A percentile compares a stretch with the other conserved stretches of the same genome.
These are phyloP conservation scores for Sarcophilus harrisii DNA, from an alignment of 2,797 vertebrate species.

Conservation along the genomic window DNA sequence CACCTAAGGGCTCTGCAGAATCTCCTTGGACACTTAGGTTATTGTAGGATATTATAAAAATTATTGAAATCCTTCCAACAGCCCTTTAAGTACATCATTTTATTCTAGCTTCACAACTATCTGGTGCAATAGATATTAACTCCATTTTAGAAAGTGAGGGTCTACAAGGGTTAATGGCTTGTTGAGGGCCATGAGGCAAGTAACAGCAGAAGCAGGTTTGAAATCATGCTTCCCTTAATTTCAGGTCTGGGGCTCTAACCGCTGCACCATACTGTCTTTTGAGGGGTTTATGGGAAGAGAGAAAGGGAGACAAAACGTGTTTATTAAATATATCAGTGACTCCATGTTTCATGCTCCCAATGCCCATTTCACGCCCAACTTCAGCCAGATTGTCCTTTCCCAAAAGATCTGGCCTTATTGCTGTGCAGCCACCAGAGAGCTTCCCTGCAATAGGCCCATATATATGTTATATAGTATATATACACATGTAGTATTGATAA, in stretches of 20 bases:
- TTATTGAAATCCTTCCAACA: background rate
- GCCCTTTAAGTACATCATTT: background rate
- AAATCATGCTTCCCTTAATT: background rate
- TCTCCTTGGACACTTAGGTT: slow-evolving; percentile 61
- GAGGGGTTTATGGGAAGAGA: background rate
- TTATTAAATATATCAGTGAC: background rate
- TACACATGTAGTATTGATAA: background rate
- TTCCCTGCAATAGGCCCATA: background rate
- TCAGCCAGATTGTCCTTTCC: background rate
- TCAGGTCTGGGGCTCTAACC: background rate
- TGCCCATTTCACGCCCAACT: background rate
- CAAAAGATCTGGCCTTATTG: background rate
- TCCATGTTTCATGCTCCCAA: background rate
- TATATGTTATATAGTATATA: background rate
- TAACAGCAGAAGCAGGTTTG: background rate
- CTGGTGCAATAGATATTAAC: background rate
- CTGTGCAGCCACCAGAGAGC: background rate
- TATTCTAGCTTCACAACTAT: background rate
- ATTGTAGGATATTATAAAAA: background rate
- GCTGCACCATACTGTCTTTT: background rate
- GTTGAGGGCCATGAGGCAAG: background rate
- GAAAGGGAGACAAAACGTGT: background rate
- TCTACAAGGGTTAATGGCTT: background rate
- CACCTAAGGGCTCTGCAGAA: slow-evolving; percentile 54
- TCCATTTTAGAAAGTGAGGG: background rate